These are phyloP conservation scores for Hirtodrosophila duncani DNA, from an alignment of 2,888 invertebrate genomes.

Conservation along the genomic window DNA sequence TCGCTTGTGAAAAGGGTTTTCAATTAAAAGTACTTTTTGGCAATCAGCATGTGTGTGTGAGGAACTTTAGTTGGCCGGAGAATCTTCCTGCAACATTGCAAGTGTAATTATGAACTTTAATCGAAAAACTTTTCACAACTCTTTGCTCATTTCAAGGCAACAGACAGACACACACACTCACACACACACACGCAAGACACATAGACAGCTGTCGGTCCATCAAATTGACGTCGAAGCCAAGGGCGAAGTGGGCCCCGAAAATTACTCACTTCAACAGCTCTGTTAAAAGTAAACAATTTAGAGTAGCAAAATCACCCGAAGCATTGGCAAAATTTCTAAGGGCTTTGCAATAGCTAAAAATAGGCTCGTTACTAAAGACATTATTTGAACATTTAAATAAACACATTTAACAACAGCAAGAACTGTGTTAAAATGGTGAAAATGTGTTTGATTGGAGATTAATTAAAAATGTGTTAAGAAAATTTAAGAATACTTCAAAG, in stretches of 20 bases:
- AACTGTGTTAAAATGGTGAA: no score
- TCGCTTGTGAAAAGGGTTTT: constrained; percentile 56
- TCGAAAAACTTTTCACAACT: constrained; percentile 67
- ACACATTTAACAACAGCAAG: no score
- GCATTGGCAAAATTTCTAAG: no score
- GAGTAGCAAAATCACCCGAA: background rate
- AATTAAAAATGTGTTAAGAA: no score
- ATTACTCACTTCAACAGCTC: no score
- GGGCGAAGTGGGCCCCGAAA: no score
- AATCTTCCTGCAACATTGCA: constrained; percentile 36
- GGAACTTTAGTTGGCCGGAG: constrained; percentile 3
- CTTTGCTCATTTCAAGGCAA: constrained; percentile 59
- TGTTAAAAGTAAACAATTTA: constrained; percentile 15
- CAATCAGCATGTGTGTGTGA: constrained; percentile 52
- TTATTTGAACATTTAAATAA: no score
- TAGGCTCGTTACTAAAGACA: no score
- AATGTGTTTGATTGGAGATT: no score
- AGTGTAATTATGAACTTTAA: constrained; percentile 70
- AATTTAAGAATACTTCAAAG: no score
- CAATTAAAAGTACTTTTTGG: constrained; percentile 70
- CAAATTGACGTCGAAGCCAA: constrained; percentile 11
- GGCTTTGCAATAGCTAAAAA: no score
- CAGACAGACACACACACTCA: constrained; percentile 7
- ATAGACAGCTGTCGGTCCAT: constrained; percentile 4
- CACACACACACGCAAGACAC: constrained; percentile 15